phyloP scores from a whole-genome alignment of 92 coral and sea anemone genomes.

The Phenganax stokvisi region DNA sequence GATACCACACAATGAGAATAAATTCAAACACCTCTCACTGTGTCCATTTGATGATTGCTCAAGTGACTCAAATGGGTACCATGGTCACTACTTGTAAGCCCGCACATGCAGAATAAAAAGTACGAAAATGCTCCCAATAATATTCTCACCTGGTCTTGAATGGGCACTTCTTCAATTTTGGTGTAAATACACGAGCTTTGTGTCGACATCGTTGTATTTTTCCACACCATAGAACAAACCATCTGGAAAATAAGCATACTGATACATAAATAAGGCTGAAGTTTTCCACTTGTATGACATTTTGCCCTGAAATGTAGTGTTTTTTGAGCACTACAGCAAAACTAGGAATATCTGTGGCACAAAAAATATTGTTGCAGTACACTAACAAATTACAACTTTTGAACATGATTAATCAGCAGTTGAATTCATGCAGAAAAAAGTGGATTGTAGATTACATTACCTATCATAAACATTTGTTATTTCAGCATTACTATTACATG shows the following conservation, averaged over 20 bases:
- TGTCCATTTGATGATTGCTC: neutral
- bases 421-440: neutral
- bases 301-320: too few relatives aligned
- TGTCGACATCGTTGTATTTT: conserved; percentile 56
- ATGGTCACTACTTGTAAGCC: too few relatives aligned
- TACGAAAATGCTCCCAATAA: neutral
- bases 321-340: too few relatives aligned
- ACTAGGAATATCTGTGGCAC: too few relatives aligned
- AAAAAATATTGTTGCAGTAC: neutral
- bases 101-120: too few relatives aligned
- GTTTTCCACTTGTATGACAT: too few relatives aligned
- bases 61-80: too few relatives aligned
- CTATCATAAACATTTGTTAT: neutral
- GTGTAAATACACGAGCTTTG: conserved; percentile 59
- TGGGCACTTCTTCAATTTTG: conserved; percentile 46
- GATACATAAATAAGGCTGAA: neutral
- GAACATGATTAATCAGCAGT: neutral
- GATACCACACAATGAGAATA: too few relatives aligned
- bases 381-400: neutral
- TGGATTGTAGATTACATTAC: neutral
- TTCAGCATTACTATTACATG: conserved; percentile 37
- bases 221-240: conserved; percentile 83
- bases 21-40: too few relatives aligned
- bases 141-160: conserved; percentile 58
- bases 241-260: conserved; percentile 38